phyloP scores from a whole-genome alignment of 1,140 invertebrate species.

The silkworm (Bombyx mori) region ASM3026992v2 NC_085111.1:17031001-17031500 shows the following conservation, averaged over 20 bases:
- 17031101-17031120: slow-evolving; percentile 31
- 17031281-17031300: not conserved
- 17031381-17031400: too few species aligned
- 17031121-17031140: slow-evolving; percentile 47
- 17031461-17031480: too few species aligned
- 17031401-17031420: too few species aligned
- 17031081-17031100: slow-evolving; percentile 49
- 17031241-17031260: slow-evolving; percentile 2
- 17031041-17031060: slow-evolving; percentile 39
- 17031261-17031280: not conserved
- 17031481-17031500: too few species aligned
- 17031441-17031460: too few species aligned
- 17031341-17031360: not conserved
- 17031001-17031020: not conserved
- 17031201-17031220: slow-evolving; percentile 1
- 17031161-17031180: slow-evolving; percentile 38
- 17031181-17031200: slow-evolving; percentile 12
- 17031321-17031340: not conserved
- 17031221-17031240: too few species aligned
- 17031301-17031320: not conserved
- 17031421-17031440: too few species aligned
- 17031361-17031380: too few species aligned
- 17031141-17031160: slow-evolving; percentile 41
- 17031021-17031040: slow-evolving; percentile 44
- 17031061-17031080: slow-evolving; percentile 45